Conservation (phyloP, 2,113 vertebrate genomes). For the Cygnus atratus region DNA sequence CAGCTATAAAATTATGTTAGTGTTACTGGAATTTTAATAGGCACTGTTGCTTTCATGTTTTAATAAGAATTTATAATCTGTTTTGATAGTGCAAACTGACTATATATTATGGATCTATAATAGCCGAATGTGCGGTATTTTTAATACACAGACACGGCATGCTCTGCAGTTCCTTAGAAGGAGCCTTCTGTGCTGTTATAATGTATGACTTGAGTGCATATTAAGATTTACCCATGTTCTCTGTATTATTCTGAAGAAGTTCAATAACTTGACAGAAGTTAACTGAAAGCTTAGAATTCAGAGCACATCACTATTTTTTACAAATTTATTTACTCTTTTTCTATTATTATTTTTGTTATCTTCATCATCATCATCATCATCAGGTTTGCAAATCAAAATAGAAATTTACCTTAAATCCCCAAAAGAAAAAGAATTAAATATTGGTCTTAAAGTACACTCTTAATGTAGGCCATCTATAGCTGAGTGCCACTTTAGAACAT, state of each 20-base stretch:
- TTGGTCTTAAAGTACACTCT: neutral
- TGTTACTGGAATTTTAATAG: slow-evolving; percentile 19
- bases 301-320: neutral
- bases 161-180: slow-evolving; percentile 38
- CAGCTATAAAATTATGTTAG: neutral
- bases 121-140: slow-evolving; percentile 31
- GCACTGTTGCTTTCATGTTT: slow-evolving; percentile 8
- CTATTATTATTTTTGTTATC: neutral
- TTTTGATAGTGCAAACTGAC: slow-evolving; percentile 19
- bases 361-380: no score
- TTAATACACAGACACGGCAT: slow-evolving; percentile 56
- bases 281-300: slow-evolving; percentile 17
- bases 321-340: neutral
- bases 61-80: slow-evolving; percentile 32
- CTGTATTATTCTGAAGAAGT: slow-evolving; percentile 6
- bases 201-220: slow-evolving; percentile 57
- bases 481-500: neutral
- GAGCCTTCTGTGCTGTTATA: slow-evolving; percentile 55
- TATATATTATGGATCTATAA: slow-evolving; percentile 4
- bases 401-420: neutral
- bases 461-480: neutral
- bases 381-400: neutral
- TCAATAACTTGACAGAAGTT: slow-evolving; percentile 35
- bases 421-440: neutral
- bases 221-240: slow-evolving; percentile 48